Evolutionary conservation across 1,140 invertebrate species (phyloP).

Genomic region (Papilio dardanus): DNA sequence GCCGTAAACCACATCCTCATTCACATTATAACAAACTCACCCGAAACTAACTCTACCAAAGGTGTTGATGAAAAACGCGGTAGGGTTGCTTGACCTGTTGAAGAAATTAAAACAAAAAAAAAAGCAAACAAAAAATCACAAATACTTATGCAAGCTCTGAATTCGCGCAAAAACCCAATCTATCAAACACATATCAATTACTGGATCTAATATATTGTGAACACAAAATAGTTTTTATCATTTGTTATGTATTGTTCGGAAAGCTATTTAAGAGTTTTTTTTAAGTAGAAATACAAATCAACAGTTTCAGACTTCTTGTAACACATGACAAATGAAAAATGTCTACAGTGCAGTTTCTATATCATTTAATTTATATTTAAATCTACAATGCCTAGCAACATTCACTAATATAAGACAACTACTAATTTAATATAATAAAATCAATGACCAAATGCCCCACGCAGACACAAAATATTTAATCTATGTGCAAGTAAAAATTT

Average conservation of each 20-base stretch:
- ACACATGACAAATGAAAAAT: conserved; percentile 51
- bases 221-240: conserved; percentile 46
- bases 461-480: conserved; percentile 29
- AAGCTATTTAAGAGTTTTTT: neutral
- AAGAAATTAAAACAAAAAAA: conserved; percentile 83
- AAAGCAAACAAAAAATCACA: conserved; percentile 69
- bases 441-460: conserved; percentile 55
- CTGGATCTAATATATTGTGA: conserved; percentile 41
- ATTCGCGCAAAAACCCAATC: conserved; percentile 60
- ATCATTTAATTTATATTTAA: conserved; percentile 39
- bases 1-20: conserved; percentile 78
- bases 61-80: conserved; percentile 87
- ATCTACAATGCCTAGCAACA: conserved; percentile 49
- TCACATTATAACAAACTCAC: conserved; percentile 85
- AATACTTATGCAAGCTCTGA: conserved; percentile 70
- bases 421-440: neutral
- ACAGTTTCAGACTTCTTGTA: conserved; percentile 12
- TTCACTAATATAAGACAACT: conserved; percentile 44
- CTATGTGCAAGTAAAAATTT: conserved; percentile 34
- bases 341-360: conserved; percentile 50
- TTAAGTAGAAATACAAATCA: conserved; percentile 23
- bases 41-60: conserved; percentile 87
- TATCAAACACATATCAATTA: conserved; percentile 51
- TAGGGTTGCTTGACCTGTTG: conserved; percentile 87
- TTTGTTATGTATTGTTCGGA: conserved; percentile 42